These are phyloP conservation scores for Aethes cnicana DNA, from an alignment of 2,888 invertebrate genomes.

Conservation along the genomic window DNA sequence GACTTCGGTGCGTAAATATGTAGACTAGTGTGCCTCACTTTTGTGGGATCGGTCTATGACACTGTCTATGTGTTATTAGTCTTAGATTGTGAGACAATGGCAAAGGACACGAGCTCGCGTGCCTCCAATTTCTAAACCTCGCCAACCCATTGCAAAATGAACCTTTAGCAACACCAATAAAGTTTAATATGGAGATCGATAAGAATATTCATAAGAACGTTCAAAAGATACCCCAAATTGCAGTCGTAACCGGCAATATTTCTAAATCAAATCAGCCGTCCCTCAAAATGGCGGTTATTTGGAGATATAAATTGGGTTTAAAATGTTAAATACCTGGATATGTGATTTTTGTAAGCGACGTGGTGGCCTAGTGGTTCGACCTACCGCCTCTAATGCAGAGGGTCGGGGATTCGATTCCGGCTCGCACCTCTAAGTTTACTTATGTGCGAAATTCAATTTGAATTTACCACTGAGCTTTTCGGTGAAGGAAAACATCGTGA, in stretches of 20 bases:
- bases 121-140: slow-evolving; percentile 20
- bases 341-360: no score
- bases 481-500: no score
- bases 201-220: background rate
- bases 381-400: no score
- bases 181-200: background rate
- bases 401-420: no score
- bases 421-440: no score
- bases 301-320: slow-evolving; percentile 52
- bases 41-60: no score
- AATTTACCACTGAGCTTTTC: no score
- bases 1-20: no score
- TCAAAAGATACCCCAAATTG: slow-evolving; percentile 40
- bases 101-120: slow-evolving; percentile 38
- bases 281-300: slow-evolving; percentile 51
- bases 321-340: no score
- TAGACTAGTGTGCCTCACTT: no score
- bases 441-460: no score
- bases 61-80: slow-evolving; percentile 17
- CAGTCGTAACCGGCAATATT: slow-evolving; percentile 53
- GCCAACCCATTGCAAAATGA: background rate
- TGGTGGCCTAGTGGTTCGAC: no score
- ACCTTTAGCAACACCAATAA: background rate
- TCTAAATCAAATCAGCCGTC: slow-evolving; percentile 60
- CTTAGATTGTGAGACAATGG: slow-evolving; percentile 41